A percentile compares a stretch with the other conserved stretches of the same genome.
These are phyloP conservation scores for Vanessa atalanta DNA, from an alignment of 1,140 invertebrate genomes.

Conservation along the genomic window DNA sequence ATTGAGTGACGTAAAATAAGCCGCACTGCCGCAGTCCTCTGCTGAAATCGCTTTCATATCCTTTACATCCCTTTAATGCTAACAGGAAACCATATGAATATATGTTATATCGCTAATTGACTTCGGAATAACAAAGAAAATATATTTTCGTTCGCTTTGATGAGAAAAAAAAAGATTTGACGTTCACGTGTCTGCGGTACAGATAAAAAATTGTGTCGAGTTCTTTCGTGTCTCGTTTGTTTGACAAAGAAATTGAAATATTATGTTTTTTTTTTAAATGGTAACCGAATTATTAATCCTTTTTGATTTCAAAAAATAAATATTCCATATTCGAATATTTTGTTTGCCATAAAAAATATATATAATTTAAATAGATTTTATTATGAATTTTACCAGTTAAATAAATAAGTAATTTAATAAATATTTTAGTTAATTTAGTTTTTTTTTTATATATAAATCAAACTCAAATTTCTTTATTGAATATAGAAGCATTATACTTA, in stretches of 20 bases:
- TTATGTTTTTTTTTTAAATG: not conserved
- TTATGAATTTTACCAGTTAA: no score
- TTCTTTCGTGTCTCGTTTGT: not conserved
- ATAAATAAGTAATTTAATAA: no score
- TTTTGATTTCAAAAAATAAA: no score
- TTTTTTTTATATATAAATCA: no score
- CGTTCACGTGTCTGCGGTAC: not conserved
- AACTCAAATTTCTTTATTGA: no score
- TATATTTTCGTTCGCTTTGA: constrained; percentile 11
- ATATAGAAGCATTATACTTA: no score
- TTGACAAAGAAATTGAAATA: not conserved
- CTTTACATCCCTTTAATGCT: not conserved
- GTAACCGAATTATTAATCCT: not conserved
- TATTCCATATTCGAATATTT: no score
- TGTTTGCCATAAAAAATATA: no score
- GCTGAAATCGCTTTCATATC: constrained; percentile 1
- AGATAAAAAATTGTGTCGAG: constrained; percentile 7
- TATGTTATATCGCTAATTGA: constrained; percentile 13
- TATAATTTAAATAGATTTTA: no score
- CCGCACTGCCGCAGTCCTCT: not conserved
- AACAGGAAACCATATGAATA: constrained; percentile 15
- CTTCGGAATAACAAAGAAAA: constrained; percentile 17
- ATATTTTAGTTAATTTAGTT: no score
- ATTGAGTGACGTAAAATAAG: constrained; percentile 2
- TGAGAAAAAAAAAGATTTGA: constrained; percentile 13